A percentile compares a stretch with the other conserved stretches of the same genome.
phyloP scores from a whole-genome alignment of 2,113 vertebrate species.

The Callipepla squamata region DNA sequence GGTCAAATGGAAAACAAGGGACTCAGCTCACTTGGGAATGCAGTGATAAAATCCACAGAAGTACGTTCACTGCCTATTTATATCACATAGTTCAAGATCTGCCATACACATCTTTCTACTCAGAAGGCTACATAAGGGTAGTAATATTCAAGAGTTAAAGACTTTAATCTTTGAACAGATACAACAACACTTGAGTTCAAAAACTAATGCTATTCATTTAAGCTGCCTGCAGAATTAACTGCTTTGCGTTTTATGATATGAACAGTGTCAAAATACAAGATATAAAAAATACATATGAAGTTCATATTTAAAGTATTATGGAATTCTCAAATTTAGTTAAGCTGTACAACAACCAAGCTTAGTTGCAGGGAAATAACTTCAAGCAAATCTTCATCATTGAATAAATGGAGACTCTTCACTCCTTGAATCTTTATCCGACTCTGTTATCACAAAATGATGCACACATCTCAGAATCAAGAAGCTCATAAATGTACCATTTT shows the following conservation, averaged over 20 bases:
- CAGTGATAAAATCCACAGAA: not conserved
- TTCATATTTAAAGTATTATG: not conserved
- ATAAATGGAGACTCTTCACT: not conserved
- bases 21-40: not conserved
- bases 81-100: not conserved
- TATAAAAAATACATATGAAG: not conserved
- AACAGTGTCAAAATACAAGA: not conserved
- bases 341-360: not conserved
- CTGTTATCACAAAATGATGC: not conserved
- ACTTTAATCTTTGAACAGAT: not conserved
- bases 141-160: not conserved
- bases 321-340: not conserved
- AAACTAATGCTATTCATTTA: not conserved
- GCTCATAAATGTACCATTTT: not conserved
- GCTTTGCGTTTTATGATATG: not conserved
- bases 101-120: not conserved
- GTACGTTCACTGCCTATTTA: not conserved
- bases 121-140: not conserved
- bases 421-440: not conserved
- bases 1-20: not conserved
- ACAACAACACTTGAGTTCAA: not conserved
- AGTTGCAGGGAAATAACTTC: too few species aligned
- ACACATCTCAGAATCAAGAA: accelerated
- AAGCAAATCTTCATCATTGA: not conserved
- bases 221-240: not conserved